Evolutionary conservation across 2,113 vertebrate species (phyloP).

Genomic region (Puffinus mauretanicus): DNA sequence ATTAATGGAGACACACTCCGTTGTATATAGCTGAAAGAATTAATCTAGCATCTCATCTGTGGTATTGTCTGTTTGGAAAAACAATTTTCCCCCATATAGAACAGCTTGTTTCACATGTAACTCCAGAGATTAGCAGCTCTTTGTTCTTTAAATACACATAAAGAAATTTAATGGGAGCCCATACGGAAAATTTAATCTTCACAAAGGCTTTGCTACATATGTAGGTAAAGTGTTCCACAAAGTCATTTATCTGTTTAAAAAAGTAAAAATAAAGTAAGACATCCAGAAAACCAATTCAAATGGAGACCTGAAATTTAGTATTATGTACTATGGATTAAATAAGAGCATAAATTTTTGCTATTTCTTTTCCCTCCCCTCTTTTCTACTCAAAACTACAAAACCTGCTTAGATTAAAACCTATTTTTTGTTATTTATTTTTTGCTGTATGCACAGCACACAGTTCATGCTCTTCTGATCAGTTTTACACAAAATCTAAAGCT

Average conservation of each 20-base stretch:
- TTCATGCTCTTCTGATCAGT: not conserved
- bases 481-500: not conserved
- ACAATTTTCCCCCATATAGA: not conserved
- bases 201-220: not conserved
- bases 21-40: not conserved
- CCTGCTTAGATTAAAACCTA: not conserved
- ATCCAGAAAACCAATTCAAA: not conserved
- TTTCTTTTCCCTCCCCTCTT: not conserved
- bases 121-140: not conserved
- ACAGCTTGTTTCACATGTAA: not conserved
- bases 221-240: not conserved
- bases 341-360: not conserved
- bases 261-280: not conserved
- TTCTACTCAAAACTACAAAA: not conserved
- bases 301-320: not conserved
- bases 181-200: not conserved
- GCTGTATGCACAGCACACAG: not conserved
- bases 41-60: not conserved
- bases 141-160: not conserved
- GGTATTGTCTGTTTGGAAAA: not conserved
- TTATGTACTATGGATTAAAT: not conserved
- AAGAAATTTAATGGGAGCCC: not conserved
- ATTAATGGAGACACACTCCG: slow-evolving; percentile 2
- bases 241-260: not conserved
- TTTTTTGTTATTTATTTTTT: not conserved